Base-by-base conservation (phyloP, 2,797 vertebrate species). In the Melanotaenia boesemani region DNA sequence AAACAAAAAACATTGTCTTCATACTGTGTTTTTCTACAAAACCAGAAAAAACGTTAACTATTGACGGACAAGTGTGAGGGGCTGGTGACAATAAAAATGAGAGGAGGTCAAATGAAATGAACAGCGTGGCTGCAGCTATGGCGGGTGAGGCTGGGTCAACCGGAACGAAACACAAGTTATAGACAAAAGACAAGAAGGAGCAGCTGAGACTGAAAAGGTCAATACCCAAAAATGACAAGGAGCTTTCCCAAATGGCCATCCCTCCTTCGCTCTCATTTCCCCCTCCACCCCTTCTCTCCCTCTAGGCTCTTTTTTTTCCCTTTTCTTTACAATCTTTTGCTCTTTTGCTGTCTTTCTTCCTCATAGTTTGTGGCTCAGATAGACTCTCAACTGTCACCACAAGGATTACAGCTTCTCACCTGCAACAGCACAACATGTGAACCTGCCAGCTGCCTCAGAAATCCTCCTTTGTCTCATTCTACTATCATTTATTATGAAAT, bases 211-310 rank as follows among this genome's bases (percentile, higher is more conserved):
- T 48, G 37, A 68, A 30, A 80, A 86, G 81, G 77, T 86, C 78
- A 77, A 46, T 13, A 41, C 4, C 1, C 55, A 26, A 71, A 81
- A 78, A 81, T 74, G 72, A 87, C 89, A 87, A 81, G 73, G 41
- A 73, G 70, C 59, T 63, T 44, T 56, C 72, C 76, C 61, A 83
- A 73, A 80, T 72, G 77, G 70, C 79, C 72, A 41, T 24, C n/a
- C 30, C 39, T 37, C 36, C 3, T 4, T n/a, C n/a, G 41, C 6
- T 61, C 32, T n/a, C 37, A 20, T 8, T 28, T 7, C 10, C 32
- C 8, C 11, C 9, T 1, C 16, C 41, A 22, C n/a, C 34, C 39
- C 44, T 41, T 2, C 5, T 24, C 20, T 55, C 7, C 63, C 32
- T 20, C 7, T 36, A 36, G 6, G 1, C 34, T 36, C 34, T 7